These are phyloP conservation scores for Anoplolepis gracilipes DNA, from an alignment of 1,140 invertebrate species.

Conservation along the genomic window DNA sequence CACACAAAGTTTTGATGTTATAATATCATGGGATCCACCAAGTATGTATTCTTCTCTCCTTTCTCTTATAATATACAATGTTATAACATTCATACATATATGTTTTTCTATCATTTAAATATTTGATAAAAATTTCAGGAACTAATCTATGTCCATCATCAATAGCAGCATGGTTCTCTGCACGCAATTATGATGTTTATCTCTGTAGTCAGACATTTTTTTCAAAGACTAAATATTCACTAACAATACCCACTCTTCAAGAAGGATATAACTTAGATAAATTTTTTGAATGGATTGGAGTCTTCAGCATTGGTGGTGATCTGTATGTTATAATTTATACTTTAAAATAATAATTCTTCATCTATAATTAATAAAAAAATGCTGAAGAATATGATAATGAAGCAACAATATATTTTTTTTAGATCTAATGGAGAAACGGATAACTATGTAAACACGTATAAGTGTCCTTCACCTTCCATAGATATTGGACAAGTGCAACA, in stretches of 20 bases:
- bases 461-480: slow-evolving; percentile 77
- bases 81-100: slow-evolving; percentile 19
- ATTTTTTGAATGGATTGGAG: slow-evolving; percentile 87
- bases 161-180: slow-evolving; percentile 87
- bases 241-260: slow-evolving; percentile 81
- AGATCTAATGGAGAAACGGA: slow-evolving; percentile 72
- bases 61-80: slow-evolving; percentile 25
- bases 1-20: slow-evolving; percentile 82
- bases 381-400: background rate
- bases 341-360: slow-evolving; percentile 22
- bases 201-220: slow-evolving; percentile 82
- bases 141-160: slow-evolving; percentile 87
- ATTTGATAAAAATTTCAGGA: slow-evolving; percentile 76
- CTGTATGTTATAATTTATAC: slow-evolving; percentile 77
- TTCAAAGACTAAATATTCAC: slow-evolving; percentile 77
- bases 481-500: slow-evolving; percentile 79
- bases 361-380: background rate
- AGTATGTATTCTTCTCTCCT: slow-evolving; percentile 74
- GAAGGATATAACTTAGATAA: slow-evolving; percentile 75
- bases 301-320: slow-evolving; percentile 84
- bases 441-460: slow-evolving; percentile 82
- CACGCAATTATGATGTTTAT: slow-evolving; percentile 82
- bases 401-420: slow-evolving; percentile 57
- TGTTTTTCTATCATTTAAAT: slow-evolving; percentile 54
- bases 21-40: slow-evolving; percentile 87